Conservation (phyloP, 2,113 vertebrate species). For the Neogale vison region DNA sequence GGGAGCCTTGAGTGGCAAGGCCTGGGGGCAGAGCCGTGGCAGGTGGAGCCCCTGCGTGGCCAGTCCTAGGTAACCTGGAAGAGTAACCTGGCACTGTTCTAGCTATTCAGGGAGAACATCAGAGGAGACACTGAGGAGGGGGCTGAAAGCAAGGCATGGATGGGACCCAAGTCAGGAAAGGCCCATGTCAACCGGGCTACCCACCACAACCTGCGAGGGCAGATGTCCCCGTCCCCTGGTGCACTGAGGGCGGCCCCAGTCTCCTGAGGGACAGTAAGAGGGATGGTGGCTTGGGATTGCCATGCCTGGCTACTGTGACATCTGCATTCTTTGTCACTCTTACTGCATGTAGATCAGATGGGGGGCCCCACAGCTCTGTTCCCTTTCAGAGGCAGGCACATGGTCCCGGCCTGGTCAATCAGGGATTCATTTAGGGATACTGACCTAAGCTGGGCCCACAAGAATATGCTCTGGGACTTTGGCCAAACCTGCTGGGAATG, state of each 20-base stretch:
- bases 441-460: neutral
- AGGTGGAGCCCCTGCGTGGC: neutral
- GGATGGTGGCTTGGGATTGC: no score
- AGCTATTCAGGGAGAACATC: neutral
- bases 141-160: neutral
- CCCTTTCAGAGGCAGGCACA: neutral
- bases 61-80: neutral
- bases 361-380: neutral
- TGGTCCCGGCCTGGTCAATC: neutral
- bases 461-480: neutral
- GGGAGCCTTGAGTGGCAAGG: neutral
- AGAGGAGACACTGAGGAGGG: neutral
- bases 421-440: neutral
- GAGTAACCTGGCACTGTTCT: neutral
- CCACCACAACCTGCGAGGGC: no score
- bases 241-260: neutral
- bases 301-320: neutral
- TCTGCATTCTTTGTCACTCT: neutral
- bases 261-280: no score
- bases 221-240: neutral
- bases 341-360: rapidly evolving
- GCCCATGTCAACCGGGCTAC: neutral
- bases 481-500: neutral
- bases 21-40: neutral
- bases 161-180: neutral